Evolutionary conservation across 2,888 invertebrate species (phyloP).

Genomic region (Carpatolechia fugitivella): DNA sequence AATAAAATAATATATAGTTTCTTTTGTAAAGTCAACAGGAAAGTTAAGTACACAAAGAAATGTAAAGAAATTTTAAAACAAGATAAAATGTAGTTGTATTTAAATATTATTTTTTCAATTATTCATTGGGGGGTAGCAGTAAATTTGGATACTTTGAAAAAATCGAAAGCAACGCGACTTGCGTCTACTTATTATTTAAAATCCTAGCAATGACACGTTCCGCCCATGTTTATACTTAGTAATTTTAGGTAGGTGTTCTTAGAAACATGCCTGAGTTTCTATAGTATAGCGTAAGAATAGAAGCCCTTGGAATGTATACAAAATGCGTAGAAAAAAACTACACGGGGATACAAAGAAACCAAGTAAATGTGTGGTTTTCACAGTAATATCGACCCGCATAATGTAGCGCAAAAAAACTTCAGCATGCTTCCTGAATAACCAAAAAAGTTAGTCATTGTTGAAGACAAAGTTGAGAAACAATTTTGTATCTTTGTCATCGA

Average conservation of each 20-base stretch:
- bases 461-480: background rate
- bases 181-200: background rate
- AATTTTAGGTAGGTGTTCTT: slow-evolving; percentile 16
- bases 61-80: too few relatives aligned
- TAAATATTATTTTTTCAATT: too few relatives aligned
- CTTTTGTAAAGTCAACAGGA: too few relatives aligned
- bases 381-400: slow-evolving; percentile 1
- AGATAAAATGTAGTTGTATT: too few relatives aligned
- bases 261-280: slow-evolving; percentile 4
- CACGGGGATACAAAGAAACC: background rate
- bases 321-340: too few relatives aligned
- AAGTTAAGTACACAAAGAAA: too few relatives aligned
- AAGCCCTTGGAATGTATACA: background rate
- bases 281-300: background rate
- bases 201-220: background rate
- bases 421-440: background rate
- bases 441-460: background rate
- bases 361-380: background rate
- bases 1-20: too few relatives aligned
- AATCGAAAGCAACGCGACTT: too few relatives aligned
- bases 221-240: slow-evolving; percentile 22
- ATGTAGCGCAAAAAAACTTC: slow-evolving; percentile 3
- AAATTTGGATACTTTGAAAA: background rate
- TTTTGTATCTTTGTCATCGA: slow-evolving; percentile 33
- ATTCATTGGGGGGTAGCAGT: too few relatives aligned